Conservation (phyloP, 2,797 vertebrate genomes). For the Mallotus villosus region DNA sequence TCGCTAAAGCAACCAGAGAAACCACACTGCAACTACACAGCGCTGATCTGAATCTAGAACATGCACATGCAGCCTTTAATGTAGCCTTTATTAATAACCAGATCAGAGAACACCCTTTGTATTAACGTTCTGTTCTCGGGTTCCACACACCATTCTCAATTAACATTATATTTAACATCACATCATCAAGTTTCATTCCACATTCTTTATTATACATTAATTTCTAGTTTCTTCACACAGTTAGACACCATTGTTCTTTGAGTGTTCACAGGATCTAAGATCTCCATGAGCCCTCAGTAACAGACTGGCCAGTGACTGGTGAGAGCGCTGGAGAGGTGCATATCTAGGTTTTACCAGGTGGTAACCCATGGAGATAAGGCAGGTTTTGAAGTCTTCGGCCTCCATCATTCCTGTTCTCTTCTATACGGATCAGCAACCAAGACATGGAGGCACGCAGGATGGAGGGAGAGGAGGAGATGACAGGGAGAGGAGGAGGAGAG, state of each 20-base stretch:
- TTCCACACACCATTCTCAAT: too few species aligned
- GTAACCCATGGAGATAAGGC: slow-evolving; percentile 99
- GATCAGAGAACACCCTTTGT: too few species aligned
- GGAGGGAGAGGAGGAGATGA: slow-evolving; percentile 37
- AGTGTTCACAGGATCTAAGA: background rate
- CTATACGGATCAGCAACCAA: slow-evolving; percentile 80
- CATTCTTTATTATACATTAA: too few species aligned
- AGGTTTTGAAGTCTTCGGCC: slow-evolving; percentile 98
- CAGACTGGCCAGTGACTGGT: background rate
- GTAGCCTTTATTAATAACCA: background rate
- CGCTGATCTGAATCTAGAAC: background rate
- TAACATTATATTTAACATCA: too few species aligned
- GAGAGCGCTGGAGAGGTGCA: slow-evolving; percentile 8
- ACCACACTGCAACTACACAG: background rate
- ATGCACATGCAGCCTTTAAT: background rate
- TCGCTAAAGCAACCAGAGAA: slow-evolving; percentile 15
- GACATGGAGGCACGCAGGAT: slow-evolving; percentile 34
- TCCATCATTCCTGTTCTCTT: slow-evolving; percentile 99
- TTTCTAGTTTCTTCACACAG: too few species aligned
- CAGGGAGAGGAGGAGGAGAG: slow-evolving; percentile 37
- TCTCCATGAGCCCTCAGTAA: background rate
- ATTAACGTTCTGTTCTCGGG: too few species aligned
- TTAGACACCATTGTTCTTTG: background rate
- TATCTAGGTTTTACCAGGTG: slow-evolving; percentile 90
- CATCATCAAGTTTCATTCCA: too few species aligned